Percentiles rank a stretch among this genome's conserved stretches.
Conservation (phyloP, 2,113 vertebrate genomes). For the Prunella himalayana region DNA sequence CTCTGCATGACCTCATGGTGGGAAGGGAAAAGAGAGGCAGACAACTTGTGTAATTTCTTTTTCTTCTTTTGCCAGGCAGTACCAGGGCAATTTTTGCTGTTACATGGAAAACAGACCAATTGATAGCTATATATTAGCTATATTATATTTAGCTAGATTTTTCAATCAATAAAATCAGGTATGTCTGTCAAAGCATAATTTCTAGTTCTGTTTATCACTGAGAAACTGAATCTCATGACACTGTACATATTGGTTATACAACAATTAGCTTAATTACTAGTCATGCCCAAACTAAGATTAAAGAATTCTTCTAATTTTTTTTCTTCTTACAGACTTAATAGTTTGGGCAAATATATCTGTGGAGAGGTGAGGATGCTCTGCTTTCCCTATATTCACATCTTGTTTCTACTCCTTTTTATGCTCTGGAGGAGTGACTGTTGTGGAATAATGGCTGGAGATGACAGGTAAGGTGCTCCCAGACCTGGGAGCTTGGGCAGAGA, state of each 20-base stretch:
- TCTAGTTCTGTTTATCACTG: background rate
- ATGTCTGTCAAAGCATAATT: background rate
- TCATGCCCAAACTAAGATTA: background rate
- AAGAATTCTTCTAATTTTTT: background rate
- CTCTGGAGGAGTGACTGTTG: background rate
- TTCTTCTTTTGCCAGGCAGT: background rate
- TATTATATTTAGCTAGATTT: background rate
- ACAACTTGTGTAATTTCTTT: background rate
- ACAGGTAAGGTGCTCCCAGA: background rate
- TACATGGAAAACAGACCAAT: background rate
- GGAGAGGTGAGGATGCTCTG: background rate
- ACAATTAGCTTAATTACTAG: background rate
- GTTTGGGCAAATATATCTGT: background rate
- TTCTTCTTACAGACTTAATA: background rate
- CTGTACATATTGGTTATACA: background rate
- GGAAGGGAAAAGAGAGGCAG: background rate
- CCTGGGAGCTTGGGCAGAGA: rapidly evolving
- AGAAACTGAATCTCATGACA: background rate
- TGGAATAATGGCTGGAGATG: background rate
- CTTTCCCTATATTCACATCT: background rate
- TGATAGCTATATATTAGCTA: background rate
- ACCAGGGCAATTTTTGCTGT: background rate
- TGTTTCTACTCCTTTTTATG: background rate
- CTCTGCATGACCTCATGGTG: background rate
- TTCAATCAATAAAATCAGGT: background rate